Evolutionary conservation across 2,888 invertebrate species (phyloP), one percentile per base, ranked within the genome.

Genomic region (Sinhomidia bicolor): DNA sequence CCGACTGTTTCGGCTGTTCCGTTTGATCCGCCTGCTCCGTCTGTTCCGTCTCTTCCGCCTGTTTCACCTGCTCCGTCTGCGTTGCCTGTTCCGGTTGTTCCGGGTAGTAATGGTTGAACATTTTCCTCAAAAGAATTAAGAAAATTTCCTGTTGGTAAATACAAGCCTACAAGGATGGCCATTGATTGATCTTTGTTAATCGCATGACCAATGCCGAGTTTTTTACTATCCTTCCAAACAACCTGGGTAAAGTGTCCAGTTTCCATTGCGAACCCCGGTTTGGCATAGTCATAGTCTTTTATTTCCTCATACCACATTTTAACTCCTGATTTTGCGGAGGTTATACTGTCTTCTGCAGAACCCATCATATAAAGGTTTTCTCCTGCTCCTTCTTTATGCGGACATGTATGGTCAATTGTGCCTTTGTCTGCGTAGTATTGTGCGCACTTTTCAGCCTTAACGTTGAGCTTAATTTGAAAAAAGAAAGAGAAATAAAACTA

Each of bases 341-440:
- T n/a, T n/a, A n/a, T n/a, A n/a, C n/a, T n/a, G n/a, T n/a, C n/a
- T n/a, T n/a, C n/a, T n/a, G n/a, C n/a, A n/a, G n/a, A n/a, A n/a
- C n/a, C n/a, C n/a, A n/a, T n/a, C n/a, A n/a, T n/a, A n/a, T n/a
- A 74, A 9, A 84, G 29, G 32, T 88, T 88, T 62, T 88, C 84
- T 14, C 84, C 84, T 10, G 78, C 79, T 1, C 71, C 60, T 14
- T 65, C 29, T 74, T 88, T 88, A 47, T 68, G 41, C 1, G 88
- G 88, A 32, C 88, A 88, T 2, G 68, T 29, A 20, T 88, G 84
- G 51, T 88, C 88, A 26, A 88, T 79, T 5, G 1, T 29, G 17
- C 17, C 20, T 17, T 57, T 54, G 17, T 17, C 29, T 7, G 68
- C 51, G 41, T 88, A 88, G 29, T 88, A 83, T 57, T 88, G 12